A percentile compares a stretch with the other conserved stretches of the same genome.
phyloP scores from a whole-genome alignment of 2,888 invertebrate genomes.

The Xestia sexstrigata region DNA sequence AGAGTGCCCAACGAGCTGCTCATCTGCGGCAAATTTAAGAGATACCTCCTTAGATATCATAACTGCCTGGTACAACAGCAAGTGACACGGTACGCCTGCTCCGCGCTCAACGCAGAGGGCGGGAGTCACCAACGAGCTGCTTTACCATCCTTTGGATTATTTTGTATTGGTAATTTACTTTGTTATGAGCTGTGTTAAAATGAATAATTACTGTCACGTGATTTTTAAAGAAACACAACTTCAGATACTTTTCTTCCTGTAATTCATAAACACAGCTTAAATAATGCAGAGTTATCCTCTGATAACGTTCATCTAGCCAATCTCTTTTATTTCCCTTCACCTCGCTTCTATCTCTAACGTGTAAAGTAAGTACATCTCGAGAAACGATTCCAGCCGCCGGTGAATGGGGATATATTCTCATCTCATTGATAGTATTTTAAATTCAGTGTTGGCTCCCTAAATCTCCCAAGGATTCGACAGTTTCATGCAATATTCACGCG shows the following conservation, averaged over 20 bases:
- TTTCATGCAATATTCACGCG: constrained; percentile 71
- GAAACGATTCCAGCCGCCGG: constrained; percentile 50
- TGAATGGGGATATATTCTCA: constrained; percentile 67
- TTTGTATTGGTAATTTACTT: background rate
- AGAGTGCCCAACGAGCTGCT: constrained; percentile 96
- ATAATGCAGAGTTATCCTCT: background rate
- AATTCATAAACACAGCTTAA: background rate
- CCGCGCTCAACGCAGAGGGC: background rate
- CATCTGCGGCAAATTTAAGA: no score
- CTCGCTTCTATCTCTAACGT: constrained; percentile 20
- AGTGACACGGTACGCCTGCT: background rate
- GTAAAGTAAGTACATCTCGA: constrained; percentile 28
- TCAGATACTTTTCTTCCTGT: background rate
- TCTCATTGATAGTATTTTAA: constrained; percentile 67
- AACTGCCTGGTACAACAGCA: background rate
- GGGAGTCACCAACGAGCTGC: constrained; percentile 95
- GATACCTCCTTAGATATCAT: background rate
- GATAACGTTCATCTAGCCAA: background rate
- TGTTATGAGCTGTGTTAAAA: background rate
- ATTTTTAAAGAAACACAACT: background rate
- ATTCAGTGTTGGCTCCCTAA: constrained; percentile 69
- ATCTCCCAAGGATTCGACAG: constrained; percentile 66
- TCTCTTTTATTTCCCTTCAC: constrained; percentile 17
- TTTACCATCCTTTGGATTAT: constrained; percentile 77
- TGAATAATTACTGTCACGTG: background rate